Evolutionary conservation across 2,113 vertebrate species (phyloP), one percentile per base, ranked within the genome.

Genomic region (Anser cygnoides): DNA sequence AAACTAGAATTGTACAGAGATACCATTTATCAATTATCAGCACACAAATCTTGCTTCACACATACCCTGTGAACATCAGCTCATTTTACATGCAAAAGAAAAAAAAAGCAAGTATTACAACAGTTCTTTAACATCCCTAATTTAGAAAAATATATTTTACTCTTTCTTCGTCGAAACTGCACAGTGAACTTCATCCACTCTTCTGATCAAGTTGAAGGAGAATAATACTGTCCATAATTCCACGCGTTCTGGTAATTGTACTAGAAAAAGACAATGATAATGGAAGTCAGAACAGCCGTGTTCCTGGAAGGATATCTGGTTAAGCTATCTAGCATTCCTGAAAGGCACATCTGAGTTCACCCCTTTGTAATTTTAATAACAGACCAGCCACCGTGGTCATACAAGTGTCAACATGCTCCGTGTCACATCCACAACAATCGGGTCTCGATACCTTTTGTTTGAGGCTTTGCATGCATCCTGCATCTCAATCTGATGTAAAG

Each of bases 171-270:
- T 91, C 73, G 91, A 93, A 96, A 78, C 74, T 65, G 87, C 54
- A 79, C 81, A 50, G 85, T 33, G 82, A 80, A 11, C 66, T 72
- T 44, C 33, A 6, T 10, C 37, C 31, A 17, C 90, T 92, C 39
- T n/a, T 55, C 43, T 11, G 92, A 98, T 99, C 98, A 99, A 94
- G 99, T 99, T 5, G 99, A 98, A 90, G 99, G 98, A 6, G 99
- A 99, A 89, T 99, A 99, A 98, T 99, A 99, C 96, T 99, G 99
- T 97, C 99, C 99, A 11, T 99, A 99, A 96, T 99, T 99, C 99
- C 99, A 99, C 8, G 98, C 98, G 63, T 99, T 99, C 96, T 99
- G 99, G 41, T 98, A 98, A 55, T 99, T 99, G 88, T 99, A 99
- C 96, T 99, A 97, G 95, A 59, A 21, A 66, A 2, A 79, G 44